Conservation (phyloP, 1,140 invertebrate genomes). For the Drosophila mojavensis region DNA sequence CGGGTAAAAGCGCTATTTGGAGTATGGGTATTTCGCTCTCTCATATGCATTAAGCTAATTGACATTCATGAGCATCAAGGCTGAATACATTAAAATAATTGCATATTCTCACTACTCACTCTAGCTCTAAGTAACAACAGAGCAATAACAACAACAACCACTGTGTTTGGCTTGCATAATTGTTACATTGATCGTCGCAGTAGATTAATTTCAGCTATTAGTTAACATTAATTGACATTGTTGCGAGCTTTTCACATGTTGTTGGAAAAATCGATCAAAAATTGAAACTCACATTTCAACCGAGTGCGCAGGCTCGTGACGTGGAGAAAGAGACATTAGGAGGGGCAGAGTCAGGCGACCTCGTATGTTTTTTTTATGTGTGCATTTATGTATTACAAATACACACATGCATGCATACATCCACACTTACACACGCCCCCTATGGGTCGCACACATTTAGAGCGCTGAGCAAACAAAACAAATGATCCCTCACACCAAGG, state of each 20-base stretch:
- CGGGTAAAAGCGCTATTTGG: slow-evolving; percentile 25
- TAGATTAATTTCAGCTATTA: slow-evolving; percentile 41
- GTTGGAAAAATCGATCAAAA: slow-evolving; percentile 71
- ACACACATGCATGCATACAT: not conserved
- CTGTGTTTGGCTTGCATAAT: slow-evolving; percentile 58
- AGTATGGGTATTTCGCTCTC: slow-evolving; percentile 32
- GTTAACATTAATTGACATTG: slow-evolving; percentile 32
- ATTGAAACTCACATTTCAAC: slow-evolving; percentile 18
- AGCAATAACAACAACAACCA: slow-evolving; percentile 18
- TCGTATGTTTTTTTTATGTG: not conserved
- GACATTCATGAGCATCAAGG: slow-evolving; percentile 78
- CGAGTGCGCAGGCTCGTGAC: slow-evolving; percentile 28
- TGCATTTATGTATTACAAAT: slow-evolving; percentile 8
- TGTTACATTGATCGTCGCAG: slow-evolving; percentile 59
- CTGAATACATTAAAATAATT: slow-evolving; percentile 80
- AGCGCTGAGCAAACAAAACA: slow-evolving; percentile 44
- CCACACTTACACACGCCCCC: slow-evolving; percentile 49
- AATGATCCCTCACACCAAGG: slow-evolving; percentile 62
- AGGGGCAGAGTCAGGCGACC: not conserved
- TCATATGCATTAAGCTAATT: slow-evolving; percentile 62
- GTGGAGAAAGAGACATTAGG: not conserved
- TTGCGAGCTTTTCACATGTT: slow-evolving; percentile 31
- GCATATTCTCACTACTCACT: slow-evolving; percentile 58
- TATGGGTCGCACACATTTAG: slow-evolving; percentile 47
- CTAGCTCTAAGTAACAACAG: slow-evolving; percentile 45